phyloP scores from a whole-genome alignment of 2,888 invertebrate genomes.

The Sesia bembeciformis region DNA sequence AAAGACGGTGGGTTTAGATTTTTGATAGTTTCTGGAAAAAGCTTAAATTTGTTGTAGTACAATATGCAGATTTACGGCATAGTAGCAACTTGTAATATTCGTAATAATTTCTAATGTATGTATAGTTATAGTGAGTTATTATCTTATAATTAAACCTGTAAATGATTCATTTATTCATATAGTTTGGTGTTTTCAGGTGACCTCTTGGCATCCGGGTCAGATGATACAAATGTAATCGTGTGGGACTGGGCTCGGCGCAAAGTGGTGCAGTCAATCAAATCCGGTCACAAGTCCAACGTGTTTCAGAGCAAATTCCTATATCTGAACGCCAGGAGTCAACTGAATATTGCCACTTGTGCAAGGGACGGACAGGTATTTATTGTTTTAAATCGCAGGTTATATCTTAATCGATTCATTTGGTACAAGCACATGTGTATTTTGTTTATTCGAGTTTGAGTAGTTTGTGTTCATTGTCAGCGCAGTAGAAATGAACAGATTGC shows the following conservation, averaged over 20 bases:
- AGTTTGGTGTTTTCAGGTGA: slow-evolving; percentile 60
- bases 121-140: too few species aligned
- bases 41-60: too few species aligned
- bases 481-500: too few species aligned
- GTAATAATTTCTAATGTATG: too few species aligned
- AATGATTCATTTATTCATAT: too few species aligned
- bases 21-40: too few species aligned
- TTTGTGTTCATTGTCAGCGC: too few species aligned
- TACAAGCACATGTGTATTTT: too few species aligned
- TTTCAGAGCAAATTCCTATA: slow-evolving; percentile 94
- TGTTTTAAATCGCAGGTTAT: not conserved
- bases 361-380: slow-evolving; percentile 87
- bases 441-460: too few species aligned
- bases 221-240: slow-evolving; percentile 88
- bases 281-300: slow-evolving; percentile 90
- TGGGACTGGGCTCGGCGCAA: slow-evolving; percentile 93
- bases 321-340: slow-evolving; percentile 78
- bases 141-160: too few species aligned
- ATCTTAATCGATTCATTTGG: not conserved
- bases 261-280: slow-evolving; percentile 79
- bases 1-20: too few species aligned
- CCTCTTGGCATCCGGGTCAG: slow-evolving; percentile 90
- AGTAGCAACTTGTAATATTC: not conserved
- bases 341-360: slow-evolving; percentile 90
- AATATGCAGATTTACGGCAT: not conserved